Evolutionary conservation across 2,888 invertebrate genomes (phyloP), one percentile per base, ranked within the genome.

Genomic region (Pheosia gnoma): DNA sequence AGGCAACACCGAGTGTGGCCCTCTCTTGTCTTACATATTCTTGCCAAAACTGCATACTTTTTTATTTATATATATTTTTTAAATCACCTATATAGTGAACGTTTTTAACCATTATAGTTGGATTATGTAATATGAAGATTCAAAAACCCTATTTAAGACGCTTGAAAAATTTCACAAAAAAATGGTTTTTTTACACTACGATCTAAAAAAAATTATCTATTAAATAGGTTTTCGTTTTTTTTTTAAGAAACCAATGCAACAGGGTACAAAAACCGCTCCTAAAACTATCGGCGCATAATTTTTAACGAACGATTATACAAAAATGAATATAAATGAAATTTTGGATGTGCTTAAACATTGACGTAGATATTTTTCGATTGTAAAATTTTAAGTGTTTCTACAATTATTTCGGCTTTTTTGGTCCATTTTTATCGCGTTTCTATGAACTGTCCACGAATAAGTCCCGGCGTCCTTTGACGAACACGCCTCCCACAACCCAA

Each of bases 361-460:
- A 80, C 68, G 63, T 77, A 60, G 43, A 84, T 89, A 89, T 89
- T 88, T 89, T 88, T 88, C 77, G 82, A 88, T 37, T 47, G n/a
- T n/a, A 80, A 78, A 71, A 60, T 75, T 80, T 75, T 25, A 25
- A 25, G 25, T 25, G 25, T 79, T 80, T 78, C 71, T 79, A 77
- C 72, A 71, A 71, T 80, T 77, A 65, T 65, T 71, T 72, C 74
- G 65, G 75, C 70, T 71, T 65, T 74, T 77, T 75, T 69, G 77
- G 81, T 81, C 78, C 77, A 80, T 74, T 81, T 79, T 80, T 79
- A 79, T 70, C 75, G 66, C 61, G 70, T 70, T 77, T 77, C 76
- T 68, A 76, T 70, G 71, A 68, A 47, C 47, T n/a, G 47, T 47
- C 47, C n/a, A n/a, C n/a, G 47, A 47, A 47, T 47, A n/a, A 47